Base-by-base conservation (phyloP, 1,140 invertebrate genomes). In the Heliothis subflexa region DNA sequence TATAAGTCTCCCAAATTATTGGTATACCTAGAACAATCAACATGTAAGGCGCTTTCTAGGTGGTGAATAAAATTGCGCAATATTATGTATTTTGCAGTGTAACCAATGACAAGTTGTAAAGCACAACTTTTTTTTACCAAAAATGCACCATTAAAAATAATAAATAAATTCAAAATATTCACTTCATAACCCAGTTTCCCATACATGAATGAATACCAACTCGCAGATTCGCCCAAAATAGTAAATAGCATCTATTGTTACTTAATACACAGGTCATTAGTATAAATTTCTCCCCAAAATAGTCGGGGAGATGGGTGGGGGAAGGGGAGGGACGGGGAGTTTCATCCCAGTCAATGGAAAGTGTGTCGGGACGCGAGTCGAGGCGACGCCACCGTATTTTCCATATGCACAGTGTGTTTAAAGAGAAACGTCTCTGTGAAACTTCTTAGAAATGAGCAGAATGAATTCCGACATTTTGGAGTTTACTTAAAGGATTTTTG, bases 331-430 rank as follows among this genome's bases (percentile, higher is more conserved):
- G 70, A 62, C 71, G 78, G 83, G 80, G 77, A 66, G 66, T 50
- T 62, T 54, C 62, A 12, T 49, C 62, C 81, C 87, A 80, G 87
- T 90, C 88, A 89, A 90, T 89, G 89, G 85, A 89, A 88, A 87
- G 80, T 87, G 83, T 88, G 87, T 84, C 86, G 85, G 80, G 73
- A 80, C 47, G 70, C 80, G 68, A 82, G 85, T 76, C 85, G 80
- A n/a, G 28, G 50, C 78, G 86, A 78, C 87, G 85, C 82, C 81
- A 50, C 21, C 3, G 70, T 18, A 52, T 21, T 47, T 76, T 40
- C 18, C 49, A 21, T 54, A 76, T 40, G 9, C 61, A 76, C 74
- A 66, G 74, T 12, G 16, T 66, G 74, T 76, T 66, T 76, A 18
- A 76, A 77, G 16, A 13, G 33, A 47, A 77, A 66, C 62, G 50